Conservation (phyloP, 2,113 vertebrate species). For the Martes martes region DNA sequence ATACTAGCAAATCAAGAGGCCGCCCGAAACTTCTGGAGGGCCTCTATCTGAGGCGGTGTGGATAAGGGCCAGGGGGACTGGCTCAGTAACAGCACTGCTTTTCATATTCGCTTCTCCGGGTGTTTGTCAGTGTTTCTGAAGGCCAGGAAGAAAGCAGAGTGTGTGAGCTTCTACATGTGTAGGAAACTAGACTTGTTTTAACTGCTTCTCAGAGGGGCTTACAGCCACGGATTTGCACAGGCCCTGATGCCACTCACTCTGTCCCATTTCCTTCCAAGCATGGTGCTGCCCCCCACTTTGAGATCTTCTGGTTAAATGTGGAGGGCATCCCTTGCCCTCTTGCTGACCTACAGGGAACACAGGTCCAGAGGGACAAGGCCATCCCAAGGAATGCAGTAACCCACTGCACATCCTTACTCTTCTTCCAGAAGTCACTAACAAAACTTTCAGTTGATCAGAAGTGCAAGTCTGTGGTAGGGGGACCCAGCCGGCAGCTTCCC, state of each 20-base stretch:
- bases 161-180: neutral
- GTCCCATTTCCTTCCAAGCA: neutral
- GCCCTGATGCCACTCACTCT: neutral
- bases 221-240: neutral
- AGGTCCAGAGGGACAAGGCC: fast-evolving
- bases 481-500: fast-evolving
- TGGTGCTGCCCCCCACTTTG: neutral
- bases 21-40: neutral
- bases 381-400: neutral
- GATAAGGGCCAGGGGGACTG: fast-evolving
- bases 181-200: neutral
- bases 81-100: too few species aligned
- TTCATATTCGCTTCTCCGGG: neutral
- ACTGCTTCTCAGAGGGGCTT: neutral
- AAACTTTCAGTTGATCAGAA: neutral
- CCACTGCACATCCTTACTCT: neutral
- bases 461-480: fast-evolving
- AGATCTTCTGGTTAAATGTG: fast-evolving
- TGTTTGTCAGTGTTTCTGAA: neutral
- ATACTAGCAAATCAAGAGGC: neutral
- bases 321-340: fast-evolving
- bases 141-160: neutral
- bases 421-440: too few species aligned
- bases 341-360: neutral
- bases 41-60: neutral